Conservation (phyloP, 2,888 invertebrate genomes). For the Tachystola acroxantha region DNA sequence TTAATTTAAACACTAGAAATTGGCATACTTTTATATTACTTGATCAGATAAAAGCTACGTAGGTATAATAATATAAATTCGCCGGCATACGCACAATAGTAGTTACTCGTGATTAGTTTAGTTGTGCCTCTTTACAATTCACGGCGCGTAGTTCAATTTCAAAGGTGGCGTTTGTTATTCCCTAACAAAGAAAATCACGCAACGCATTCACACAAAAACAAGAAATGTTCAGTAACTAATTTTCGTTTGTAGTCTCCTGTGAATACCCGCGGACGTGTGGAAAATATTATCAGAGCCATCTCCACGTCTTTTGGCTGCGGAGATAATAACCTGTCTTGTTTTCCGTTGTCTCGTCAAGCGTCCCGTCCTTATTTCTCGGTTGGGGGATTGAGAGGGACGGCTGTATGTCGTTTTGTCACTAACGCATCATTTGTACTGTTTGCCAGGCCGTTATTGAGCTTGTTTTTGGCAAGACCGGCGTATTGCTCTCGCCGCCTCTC, state of each 20-base stretch:
- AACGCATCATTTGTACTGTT: constrained; percentile 74
- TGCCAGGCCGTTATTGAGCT: constrained; percentile 71
- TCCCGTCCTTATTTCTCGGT: constrained; percentile 34
- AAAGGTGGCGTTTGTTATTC: constrained; percentile 68
- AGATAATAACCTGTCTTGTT: constrained; percentile 76
- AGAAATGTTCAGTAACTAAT: constrained; percentile 74
- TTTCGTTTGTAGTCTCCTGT: constrained; percentile 71
- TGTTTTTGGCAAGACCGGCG: constrained; percentile 70
- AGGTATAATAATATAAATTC: no score
- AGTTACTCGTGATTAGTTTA: no score
- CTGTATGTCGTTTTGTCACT: constrained; percentile 61
- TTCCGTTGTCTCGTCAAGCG: constrained; percentile 58
- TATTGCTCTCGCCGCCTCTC: constrained; percentile 41
- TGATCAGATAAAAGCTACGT: no score
- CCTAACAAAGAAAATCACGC: constrained; percentile 74
- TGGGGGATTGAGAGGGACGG: constrained; percentile 38
- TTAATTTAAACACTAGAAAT: no score
- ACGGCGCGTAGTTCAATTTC: constrained; percentile 65
- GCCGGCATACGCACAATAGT: no score
- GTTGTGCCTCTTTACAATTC: constrained; percentile 53
- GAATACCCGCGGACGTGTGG: constrained; percentile 73
- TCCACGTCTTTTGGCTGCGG: constrained; percentile 60
- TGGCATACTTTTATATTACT: no score
- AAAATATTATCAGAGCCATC: constrained; percentile 65
- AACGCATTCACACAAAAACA: constrained; percentile 66